Percentiles rank a stretch among this genome's conserved stretches.
These are phyloP conservation scores for Xiphorhynchus erythropygius DNA, from an alignment of 2,797 vertebrate species.

Conservation along the genomic window DNA sequence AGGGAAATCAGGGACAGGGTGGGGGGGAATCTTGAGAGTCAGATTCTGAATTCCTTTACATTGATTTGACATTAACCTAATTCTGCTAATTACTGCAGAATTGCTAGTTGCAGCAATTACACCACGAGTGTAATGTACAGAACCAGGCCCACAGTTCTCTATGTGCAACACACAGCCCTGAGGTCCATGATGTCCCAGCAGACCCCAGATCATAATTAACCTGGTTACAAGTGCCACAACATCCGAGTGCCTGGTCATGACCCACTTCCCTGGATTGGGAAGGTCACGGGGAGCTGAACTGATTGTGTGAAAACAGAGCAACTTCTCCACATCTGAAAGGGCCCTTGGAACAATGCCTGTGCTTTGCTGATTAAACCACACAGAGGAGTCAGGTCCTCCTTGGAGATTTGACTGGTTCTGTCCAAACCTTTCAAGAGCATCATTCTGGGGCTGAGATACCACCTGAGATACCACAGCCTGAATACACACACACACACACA, in stretches of 20 bases:
- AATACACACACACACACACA: background rate
- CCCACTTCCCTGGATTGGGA: background rate
- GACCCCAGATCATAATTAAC: background rate
- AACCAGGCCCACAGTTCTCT: background rate
- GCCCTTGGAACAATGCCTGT: background rate
- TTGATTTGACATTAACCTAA: background rate
- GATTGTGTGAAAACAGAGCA: background rate
- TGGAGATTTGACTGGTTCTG: background rate
- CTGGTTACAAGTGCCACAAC: background rate
- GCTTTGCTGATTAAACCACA: background rate
- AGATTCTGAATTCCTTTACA: background rate
- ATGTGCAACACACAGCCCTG: background rate
- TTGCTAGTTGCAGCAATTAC: background rate
- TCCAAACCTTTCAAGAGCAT: background rate
- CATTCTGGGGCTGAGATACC: background rate
- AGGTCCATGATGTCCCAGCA: fast-evolving
- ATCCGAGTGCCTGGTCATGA: background rate
- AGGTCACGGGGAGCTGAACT: background rate
- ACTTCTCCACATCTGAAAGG: background rate
- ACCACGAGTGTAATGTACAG: fast-evolving
- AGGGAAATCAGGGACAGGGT: background rate
- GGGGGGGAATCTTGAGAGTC: background rate
- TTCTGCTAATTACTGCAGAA: background rate
- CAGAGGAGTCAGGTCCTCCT: background rate
- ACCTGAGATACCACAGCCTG: background rate